A percentile compares a stretch with the other conserved stretches of the same genome.
phyloP scores from a whole-genome alignment of 2,797 vertebrate species.

The Malacoraja senta region DNA sequence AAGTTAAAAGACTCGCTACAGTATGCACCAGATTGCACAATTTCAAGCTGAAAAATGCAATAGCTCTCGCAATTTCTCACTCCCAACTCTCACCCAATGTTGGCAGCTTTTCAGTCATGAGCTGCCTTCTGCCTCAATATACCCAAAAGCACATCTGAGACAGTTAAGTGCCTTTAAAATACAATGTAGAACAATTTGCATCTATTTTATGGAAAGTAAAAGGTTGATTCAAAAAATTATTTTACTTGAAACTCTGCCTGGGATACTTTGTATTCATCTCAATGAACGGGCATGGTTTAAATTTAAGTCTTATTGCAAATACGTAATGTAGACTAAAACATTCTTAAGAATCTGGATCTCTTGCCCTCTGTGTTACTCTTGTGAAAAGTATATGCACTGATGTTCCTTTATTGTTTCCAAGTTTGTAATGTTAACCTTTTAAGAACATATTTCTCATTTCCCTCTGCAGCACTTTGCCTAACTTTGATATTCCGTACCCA shows the following conservation, averaged over 20 bases:
- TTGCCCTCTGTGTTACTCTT: background rate
- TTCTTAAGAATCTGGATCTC: background rate
- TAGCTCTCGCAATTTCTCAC: too few relatives aligned
- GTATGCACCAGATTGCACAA: too few relatives aligned
- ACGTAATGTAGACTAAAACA: background rate
- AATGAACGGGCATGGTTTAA: background rate
- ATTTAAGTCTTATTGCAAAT: background rate
- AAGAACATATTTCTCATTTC: background rate
- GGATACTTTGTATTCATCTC: background rate
- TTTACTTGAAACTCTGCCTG: background rate
- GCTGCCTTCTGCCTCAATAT: background rate
- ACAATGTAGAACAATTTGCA: background rate
- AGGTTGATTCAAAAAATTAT: background rate
- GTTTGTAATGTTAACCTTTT: background rate
- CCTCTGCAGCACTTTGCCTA: constrained; percentile 65
- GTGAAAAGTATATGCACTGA: background rate
- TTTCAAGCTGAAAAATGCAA: too few relatives aligned
- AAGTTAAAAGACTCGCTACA: too few relatives aligned
- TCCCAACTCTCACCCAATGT: too few relatives aligned
- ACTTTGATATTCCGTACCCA: constrained; percentile 70
- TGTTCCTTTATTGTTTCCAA: background rate
- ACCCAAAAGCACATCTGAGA: too few relatives aligned
- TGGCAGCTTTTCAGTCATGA: too few relatives aligned
- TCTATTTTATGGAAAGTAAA: background rate
- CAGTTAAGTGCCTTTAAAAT: background rate